Base-by-base conservation (phyloP, 2,797 vertebrate species). In the Anniella stebbinsi region DNA sequence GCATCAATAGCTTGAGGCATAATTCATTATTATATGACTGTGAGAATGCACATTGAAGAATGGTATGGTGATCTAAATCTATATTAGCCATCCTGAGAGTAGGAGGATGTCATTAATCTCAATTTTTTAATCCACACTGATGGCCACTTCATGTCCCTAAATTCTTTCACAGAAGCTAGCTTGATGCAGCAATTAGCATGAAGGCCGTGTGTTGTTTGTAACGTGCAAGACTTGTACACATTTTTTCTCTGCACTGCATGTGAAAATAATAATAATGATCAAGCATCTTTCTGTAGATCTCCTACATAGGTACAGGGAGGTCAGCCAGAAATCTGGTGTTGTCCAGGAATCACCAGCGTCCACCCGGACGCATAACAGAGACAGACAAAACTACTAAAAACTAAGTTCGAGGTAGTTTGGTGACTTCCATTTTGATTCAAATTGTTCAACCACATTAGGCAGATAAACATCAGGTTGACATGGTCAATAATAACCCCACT, bases 401-500 rank as follows among this genome's bases (percentile, higher is more conserved):
- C 82, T 48, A 67, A 69, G 70, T n/a, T 41, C 73, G 38, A 75
- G n/a, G 25, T 75, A 38, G 36, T 66, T 73, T 45, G 3, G 38
- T 33, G 30, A 5, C 81, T 83, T 78, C 85, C 67, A 45, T 93
- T 91, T 87, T 11, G 2, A 88, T 88, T n/a, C 23, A 54, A 80
- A 82, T 0, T 1, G 36, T 9, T 83, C 81, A 82, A 89, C 78
- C 51, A 78, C 84, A 18, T 21, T 63, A 73, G 73, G 6, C 30
- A 25, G 77, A 92, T 86, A 41, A 77, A 11, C 10, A 77, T 87
- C 89, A 90, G 72, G 48, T 63, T 72, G 77, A 38, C 78, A 33
- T 33, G 30, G 60, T 92, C 89, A 91, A 91, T 80, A 93, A 88
- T 2, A 48, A 87, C 38, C 84, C 77, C 13, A 69, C 83, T 87